A percentile compares a stretch with the other conserved stretches of the same genome.
Evolutionary conservation across 2,797 vertebrate species (phyloP).

Genomic region (Xenops minutus): DNA sequence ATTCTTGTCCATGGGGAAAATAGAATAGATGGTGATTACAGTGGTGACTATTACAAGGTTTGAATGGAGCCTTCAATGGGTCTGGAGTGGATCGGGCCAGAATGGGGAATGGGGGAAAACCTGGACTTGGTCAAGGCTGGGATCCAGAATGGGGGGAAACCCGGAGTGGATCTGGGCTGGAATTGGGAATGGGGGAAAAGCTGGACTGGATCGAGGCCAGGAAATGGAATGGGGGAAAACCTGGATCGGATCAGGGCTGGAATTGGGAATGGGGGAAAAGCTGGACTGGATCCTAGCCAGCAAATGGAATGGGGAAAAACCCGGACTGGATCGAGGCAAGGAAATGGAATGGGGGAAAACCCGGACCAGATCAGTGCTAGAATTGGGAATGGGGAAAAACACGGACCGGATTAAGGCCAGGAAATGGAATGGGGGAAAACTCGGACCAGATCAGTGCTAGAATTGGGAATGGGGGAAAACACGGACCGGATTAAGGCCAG

Average conservation of each 20-base stretch:
- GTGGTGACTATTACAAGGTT: not conserved
- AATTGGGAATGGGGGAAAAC: too few species aligned
- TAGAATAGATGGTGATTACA: not conserved
- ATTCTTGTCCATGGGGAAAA: not conserved
- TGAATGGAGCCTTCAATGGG: not conserved
- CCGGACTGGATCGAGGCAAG: too few species aligned
- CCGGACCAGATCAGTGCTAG: too few species aligned
- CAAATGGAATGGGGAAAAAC: not conserved
- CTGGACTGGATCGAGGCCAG: rapidly evolving
- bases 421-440: not conserved
- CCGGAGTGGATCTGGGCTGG: too few species aligned
- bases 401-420: not conserved
- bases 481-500: too few species aligned
- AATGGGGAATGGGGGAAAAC: not conserved
- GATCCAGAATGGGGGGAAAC: not conserved
- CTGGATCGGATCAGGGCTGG: rapidly evolving
- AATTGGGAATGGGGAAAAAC: not conserved
- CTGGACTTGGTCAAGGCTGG: not conserved
- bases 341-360: too few species aligned
- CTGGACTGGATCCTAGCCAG: rapidly evolving
- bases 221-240: not conserved
- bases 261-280: not conserved
- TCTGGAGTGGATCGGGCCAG: not conserved
- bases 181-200: not conserved
- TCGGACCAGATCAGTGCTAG: not conserved